phyloP scores from a whole-genome alignment of 2,797 vertebrate genomes.

The Sebastes reedi region DNA sequence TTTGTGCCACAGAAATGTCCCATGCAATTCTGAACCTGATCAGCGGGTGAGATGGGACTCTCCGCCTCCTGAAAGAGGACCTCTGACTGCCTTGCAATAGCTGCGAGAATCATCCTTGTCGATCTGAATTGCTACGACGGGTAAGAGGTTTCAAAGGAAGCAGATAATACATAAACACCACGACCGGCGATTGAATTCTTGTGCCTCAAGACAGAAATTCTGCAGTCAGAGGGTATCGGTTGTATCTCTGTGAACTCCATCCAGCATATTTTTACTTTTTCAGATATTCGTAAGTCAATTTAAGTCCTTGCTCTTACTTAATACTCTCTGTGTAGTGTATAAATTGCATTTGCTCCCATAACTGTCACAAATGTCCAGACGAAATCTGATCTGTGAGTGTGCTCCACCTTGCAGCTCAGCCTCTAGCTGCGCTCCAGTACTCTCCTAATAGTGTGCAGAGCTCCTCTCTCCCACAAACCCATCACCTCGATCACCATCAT shows the following conservation, averaged over 20 bases:
- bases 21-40: constrained; percentile 65
- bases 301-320: constrained; percentile 7
- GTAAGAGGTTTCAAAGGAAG: constrained; percentile 55
- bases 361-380: constrained; percentile 39
- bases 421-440: constrained; percentile 10
- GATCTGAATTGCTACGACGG: constrained; percentile 66
- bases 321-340: constrained; percentile 7
- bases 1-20: constrained; percentile 76
- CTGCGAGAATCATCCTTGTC: constrained; percentile 73
- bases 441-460: constrained; percentile 23
- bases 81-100: constrained; percentile 53
- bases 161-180: constrained; percentile 60
- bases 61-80: constrained; percentile 57
- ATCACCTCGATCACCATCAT: constrained; percentile 46
- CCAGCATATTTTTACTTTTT: constrained; percentile 18
- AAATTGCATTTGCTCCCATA: constrained; percentile 38
- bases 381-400: constrained; percentile 38
- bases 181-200: constrained; percentile 45
- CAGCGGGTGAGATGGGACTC: constrained; percentile 63
- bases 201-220: constrained; percentile 28
- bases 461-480: constrained; percentile 23
- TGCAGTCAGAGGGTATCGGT: constrained; percentile 24
- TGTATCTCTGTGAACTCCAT: constrained; percentile 7
- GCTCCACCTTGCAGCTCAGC: constrained; percentile 17
- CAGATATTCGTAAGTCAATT: constrained; percentile 21